A percentile compares a stretch with the other conserved stretches of the same genome.
Evolutionary conservation across 1,140 invertebrate species (phyloP).

Genomic region (Andricus grossulariae): DNA sequence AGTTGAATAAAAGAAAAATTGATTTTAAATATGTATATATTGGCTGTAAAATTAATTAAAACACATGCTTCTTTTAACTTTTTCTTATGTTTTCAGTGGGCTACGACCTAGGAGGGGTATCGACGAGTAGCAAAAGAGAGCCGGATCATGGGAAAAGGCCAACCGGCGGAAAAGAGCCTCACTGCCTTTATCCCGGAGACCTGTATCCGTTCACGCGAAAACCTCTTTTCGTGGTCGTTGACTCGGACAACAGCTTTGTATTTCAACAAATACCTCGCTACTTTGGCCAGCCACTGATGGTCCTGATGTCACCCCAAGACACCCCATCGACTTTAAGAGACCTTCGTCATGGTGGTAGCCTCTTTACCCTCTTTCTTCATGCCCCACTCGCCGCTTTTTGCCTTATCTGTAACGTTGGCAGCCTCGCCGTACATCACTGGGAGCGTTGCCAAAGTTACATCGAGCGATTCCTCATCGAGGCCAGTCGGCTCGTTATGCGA

Average conservation of each 20-base stretch:
- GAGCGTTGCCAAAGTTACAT: conserved; percentile 92
- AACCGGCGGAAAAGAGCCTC: conserved; percentile 85
- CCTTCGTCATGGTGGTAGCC: conserved; percentile 92
- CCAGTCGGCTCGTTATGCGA: conserved; percentile 87
- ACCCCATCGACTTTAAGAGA: conserved; percentile 91
- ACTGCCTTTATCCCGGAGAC: conserved; percentile 95
- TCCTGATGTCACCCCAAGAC: conserved; percentile 95
- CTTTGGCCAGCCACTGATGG: conserved; percentile 96
- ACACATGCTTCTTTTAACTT: conserved; percentile 3
- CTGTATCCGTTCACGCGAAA: conserved; percentile 93
- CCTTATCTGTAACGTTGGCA: conserved; percentile 92
- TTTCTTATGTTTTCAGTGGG: conserved; percentile 80
- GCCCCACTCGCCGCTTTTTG: conserved; percentile 95
- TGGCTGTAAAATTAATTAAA: not conserved
- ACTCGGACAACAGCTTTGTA: conserved; percentile 96
- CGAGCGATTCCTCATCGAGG: conserved; percentile 93
- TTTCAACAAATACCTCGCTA: conserved; percentile 94
- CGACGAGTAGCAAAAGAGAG: conserved; percentile 90
- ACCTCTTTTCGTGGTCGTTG: conserved; percentile 94
- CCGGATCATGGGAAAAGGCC: conserved; percentile 81
- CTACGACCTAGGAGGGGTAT: conserved; percentile 94
- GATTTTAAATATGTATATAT: no score
- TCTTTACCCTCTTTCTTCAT: conserved; percentile 97
- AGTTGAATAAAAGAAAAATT: no score
- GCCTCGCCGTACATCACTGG: conserved; percentile 91